A percentile compares a stretch with the other conserved stretches of the same genome.
Evolutionary conservation across 2,113 vertebrate species (phyloP).

Genomic region (Hylia prasina): DNA sequence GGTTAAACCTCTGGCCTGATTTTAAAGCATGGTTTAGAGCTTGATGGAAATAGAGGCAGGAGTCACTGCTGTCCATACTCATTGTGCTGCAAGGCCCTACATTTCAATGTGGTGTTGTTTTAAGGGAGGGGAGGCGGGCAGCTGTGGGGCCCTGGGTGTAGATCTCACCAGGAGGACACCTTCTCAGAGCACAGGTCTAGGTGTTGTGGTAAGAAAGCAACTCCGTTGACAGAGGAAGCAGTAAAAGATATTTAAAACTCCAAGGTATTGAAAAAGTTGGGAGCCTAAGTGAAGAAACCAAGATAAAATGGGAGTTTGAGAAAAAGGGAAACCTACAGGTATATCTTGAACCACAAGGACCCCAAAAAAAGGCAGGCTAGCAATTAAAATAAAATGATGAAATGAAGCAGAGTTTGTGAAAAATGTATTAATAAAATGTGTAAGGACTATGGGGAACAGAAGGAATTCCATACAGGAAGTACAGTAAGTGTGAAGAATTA

Average conservation of each 20-base stretch:
- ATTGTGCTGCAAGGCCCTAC: neutral
- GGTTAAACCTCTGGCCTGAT: neutral
- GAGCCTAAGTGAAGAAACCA: neutral
- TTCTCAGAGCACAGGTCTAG: neutral
- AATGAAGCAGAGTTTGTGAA: neutral
- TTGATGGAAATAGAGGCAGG: neutral
- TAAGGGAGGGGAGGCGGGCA: fast-evolving
- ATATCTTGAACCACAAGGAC: neutral
- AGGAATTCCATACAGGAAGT: neutral
- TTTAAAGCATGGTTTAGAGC: neutral
- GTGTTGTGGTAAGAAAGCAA: neutral
- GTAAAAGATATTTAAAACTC: neutral
- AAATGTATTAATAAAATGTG: neutral
- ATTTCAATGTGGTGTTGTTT: neutral
- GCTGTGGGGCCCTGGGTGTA: neutral
- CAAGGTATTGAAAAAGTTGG: neutral
- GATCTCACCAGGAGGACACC: neutral
- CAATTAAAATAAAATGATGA: neutral
- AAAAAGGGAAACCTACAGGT: neutral
- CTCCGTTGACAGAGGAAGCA: fast-evolving
- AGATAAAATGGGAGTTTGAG: neutral
- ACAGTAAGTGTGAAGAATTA: neutral
- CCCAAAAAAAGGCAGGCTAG: neutral
- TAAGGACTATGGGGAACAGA: neutral
- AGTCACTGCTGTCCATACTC: neutral